Base-by-base conservation (phyloP, 2,797 vertebrate genomes). In the Periparus ater region DNA sequence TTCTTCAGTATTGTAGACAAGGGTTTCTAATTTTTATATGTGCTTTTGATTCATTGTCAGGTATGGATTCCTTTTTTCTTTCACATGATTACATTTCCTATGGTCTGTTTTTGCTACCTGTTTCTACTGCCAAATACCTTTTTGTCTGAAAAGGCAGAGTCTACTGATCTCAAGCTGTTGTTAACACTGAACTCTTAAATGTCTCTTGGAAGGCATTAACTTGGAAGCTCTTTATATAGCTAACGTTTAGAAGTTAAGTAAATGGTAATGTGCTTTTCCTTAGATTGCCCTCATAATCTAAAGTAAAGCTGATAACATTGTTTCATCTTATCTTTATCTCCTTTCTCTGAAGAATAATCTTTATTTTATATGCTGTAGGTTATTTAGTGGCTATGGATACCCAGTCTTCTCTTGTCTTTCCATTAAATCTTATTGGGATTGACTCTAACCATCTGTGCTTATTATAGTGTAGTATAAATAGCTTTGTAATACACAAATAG, bases 271-370 rank as follows among this genome's bases (percentile, higher is more conserved):
- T 96, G 73, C 65, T 94, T 95, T 94, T 90, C 95, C 95, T 96
- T 93, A 97, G 93, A 95, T 95, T 95, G 88, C 91, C 96, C 48
- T 93, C 81, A 81, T 95, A 95, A 95, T 94, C 92, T 98, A 74
- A 91, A 82, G 88, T 94, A 94, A 98, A 95, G 96, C 93, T 97
- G 95, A 96, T 97, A 96, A 97, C 81, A 73, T 95, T 95, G 91
- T 94, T 97, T 96, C 90, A 77, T 90, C 70, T 97, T 93, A 77
- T 88, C 88, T 97, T 97, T 94, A 97, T 96, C 94, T 94, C 82
- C 95, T 95, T 97, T 97, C 95, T 96, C 84, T 65, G 29, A 97
- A 96, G 85, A 96, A 95, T 97, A 97, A 97, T 96, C 93, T 97
- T 91, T 91, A 78, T 97, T 97, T 97, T 92, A 96, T 95, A 80